phyloP scores from a whole-genome alignment of 2,113 vertebrate species.

The Erpornis zantholeuca region DNA sequence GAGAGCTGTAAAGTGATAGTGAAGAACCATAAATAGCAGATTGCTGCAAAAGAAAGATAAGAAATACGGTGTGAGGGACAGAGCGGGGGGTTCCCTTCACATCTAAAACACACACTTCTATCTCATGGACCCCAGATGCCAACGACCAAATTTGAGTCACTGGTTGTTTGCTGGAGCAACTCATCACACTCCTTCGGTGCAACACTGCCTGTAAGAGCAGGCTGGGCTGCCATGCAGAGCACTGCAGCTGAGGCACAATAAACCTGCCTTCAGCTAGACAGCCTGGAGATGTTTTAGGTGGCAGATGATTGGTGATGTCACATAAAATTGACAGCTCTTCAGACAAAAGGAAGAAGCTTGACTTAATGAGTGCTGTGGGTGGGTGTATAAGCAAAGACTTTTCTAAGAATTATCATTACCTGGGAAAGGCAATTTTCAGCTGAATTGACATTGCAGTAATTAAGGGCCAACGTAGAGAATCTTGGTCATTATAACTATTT shows the following conservation, averaged over 20 bases:
- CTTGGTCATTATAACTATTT: constrained; percentile 63
- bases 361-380: constrained; percentile 62
- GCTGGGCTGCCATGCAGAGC: not conserved
- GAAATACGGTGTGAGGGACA: not conserved
- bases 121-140: not conserved
- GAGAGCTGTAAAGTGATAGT: not conserved
- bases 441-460: constrained; percentile 61
- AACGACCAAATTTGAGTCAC: not conserved
- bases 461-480: constrained; percentile 52
- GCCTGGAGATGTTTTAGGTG: not conserved
- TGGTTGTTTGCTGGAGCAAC: rapidly evolving
- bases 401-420: constrained; percentile 51
- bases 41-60: not conserved
- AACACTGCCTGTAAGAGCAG: not conserved
- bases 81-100: not conserved
- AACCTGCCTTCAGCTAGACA: constrained; percentile 18
- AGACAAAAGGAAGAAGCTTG: constrained; percentile 52
- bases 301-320: constrained; percentile 61
- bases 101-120: rapidly evolving
- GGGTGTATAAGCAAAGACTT: constrained; percentile 59
- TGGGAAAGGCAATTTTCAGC: constrained; percentile 61
- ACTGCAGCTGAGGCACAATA: not conserved
- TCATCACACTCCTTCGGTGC: not conserved
- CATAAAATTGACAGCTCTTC: constrained; percentile 50
- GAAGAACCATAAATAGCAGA: not conserved